Conservation (phyloP, 2,113 vertebrate species). For the Corvus cornix region DNA sequence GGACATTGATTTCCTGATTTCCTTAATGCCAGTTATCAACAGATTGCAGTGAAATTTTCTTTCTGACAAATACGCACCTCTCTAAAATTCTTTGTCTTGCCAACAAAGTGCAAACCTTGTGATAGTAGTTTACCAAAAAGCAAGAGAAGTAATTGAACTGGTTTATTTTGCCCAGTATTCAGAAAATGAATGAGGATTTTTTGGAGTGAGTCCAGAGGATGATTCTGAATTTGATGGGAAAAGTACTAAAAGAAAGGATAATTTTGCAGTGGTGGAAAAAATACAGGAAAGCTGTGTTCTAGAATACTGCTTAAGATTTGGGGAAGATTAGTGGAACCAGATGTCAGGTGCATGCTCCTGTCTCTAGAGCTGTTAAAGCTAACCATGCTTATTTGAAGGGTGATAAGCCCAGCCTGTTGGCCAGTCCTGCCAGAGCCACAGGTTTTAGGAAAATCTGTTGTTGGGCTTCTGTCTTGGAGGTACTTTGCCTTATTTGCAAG, state of each 20-base stretch:
- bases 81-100: neutral
- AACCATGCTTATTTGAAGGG: neutral
- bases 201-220: neutral
- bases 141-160: neutral
- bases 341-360: neutral
- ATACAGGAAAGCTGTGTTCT: neutral
- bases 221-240: neutral
- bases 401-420: neutral
- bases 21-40: neutral
- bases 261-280: neutral
- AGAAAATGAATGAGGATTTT: neutral
- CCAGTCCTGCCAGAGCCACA: neutral
- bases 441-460: neutral
- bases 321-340: neutral
- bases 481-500: neutral
- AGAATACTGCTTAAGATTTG: neutral
- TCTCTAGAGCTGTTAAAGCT: neutral
- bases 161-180: neutral
- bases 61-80: neutral
- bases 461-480: neutral
- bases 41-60: neutral
- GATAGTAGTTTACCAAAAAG: neutral
- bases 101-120: neutral
- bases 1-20: neutral
- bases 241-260: neutral